Evolutionary conservation across 2,888 invertebrate genomes (phyloP), one percentile per base, ranked within the genome.

Genomic region (Dione juno): DNA sequence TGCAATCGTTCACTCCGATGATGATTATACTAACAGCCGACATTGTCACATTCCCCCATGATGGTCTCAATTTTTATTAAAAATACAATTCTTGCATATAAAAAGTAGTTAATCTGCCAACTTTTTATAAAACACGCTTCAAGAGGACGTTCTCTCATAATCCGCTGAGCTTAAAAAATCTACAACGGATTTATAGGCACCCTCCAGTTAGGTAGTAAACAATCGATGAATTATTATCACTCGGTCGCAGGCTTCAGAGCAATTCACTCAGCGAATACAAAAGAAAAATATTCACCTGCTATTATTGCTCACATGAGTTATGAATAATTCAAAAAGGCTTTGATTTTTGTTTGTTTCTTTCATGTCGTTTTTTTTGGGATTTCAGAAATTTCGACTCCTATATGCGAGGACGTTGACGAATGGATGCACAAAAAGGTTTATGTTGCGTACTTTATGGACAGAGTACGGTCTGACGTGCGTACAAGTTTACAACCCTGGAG

Each of bases 181-280:
- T 63, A 74, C 73, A 71, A 69, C 61, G 67, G 67, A 67, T 71
- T 71, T 69, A 74, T 65, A 67, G 70, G 52, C 58, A 63, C 70
- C 76, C 72, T 71, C 79, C 79, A 57, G 81, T 81, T 81, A 80
- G 82, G 75, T 80, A 82, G 86, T 88, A 89, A 90, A 92, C 91
- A 92, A 91, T 91, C 84, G 86, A 85, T 90, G 92, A 92, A 82
- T 90, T 92, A 91, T 91, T 90, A 91, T 90, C 91, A 83, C 78
- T 90, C 92, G 81, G 73, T 80, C 75, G 82, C 91, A 92, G 88
- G 81, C 84, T 84, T 84, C 73, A 57, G 74, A 72, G 73, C 83
- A 80, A 84, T 84, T 85, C 85, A 87, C 81, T 80, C 79, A 80
- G 50, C 72, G 72, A 72, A 73, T 66, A 79, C 84, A 86, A 89